These are phyloP conservation scores for Gastrophysa polygoni DNA, from an alignment of 2,888 invertebrate genomes.

Conservation along the genomic window DNA sequence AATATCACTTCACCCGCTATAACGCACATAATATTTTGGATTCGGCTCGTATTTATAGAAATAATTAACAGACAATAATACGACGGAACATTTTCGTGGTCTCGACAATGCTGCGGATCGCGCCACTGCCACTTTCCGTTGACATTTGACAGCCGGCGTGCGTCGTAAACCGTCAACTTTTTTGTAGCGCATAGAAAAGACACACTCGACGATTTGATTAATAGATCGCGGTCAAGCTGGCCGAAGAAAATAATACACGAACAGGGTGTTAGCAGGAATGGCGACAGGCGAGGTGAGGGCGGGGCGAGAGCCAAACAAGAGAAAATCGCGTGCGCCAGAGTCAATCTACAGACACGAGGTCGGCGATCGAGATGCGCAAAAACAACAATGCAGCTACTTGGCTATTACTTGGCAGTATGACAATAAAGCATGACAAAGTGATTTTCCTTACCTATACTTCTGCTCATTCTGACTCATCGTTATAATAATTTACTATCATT, in stretches of 20 bases:
- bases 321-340: slow-evolving; percentile 50
- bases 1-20: slow-evolving; percentile 15
- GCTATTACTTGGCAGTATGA: too few relatives aligned
- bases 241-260: too few relatives aligned
- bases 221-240: slow-evolving; percentile 7
- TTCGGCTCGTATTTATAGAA: slow-evolving; percentile 14
- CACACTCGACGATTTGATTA: slow-evolving; percentile 13
- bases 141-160: background rate
- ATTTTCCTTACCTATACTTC: too few relatives aligned
- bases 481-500: too few relatives aligned
- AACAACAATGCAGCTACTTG: slow-evolving; percentile 22
- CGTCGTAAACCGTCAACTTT: slow-evolving; percentile 7
- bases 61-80: background rate
- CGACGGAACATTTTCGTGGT: background rate
- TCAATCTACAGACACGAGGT: slow-evolving; percentile 44
- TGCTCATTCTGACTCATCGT: too few relatives aligned
- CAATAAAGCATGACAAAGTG: too few relatives aligned
- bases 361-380: slow-evolving; percentile 49
- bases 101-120: background rate
- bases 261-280: too few relatives aligned
- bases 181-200: background rate
- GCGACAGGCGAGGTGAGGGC: slow-evolving; percentile 42
- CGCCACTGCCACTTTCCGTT: slow-evolving; percentile 1
- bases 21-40: slow-evolving; percentile 7
- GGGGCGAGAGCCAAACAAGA: slow-evolving; percentile 38